Evolutionary conservation across 2,888 invertebrate species (phyloP), one percentile per base, ranked within the genome.

Genomic region (Cryptus viduatorius): DNA sequence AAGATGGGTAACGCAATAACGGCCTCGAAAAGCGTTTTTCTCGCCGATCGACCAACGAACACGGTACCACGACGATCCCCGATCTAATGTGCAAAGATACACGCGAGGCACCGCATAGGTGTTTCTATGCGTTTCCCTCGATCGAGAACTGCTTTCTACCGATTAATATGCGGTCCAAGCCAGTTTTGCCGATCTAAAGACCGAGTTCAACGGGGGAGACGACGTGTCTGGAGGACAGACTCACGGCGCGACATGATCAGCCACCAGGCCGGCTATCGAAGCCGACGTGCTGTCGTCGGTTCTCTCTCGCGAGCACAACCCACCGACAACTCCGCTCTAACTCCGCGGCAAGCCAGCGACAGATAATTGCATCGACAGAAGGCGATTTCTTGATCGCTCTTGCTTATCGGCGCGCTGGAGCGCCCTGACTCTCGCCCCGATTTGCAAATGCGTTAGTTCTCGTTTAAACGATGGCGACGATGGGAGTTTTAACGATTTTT

Each of bases 101-200:
- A 73, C 69, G 5, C 29, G 61, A 61, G 61, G 1, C 61, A 61
- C 31, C n/a, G 24, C 31, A n/a, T 61, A 14, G 61, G 61, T 29
- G 61, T 29, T 37, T 37, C 31, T 29, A 2, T 80, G 81, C 81
- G 85, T 80, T 84, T 64, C 56, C 79, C 68, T 83, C 81, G 86
- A 79, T 81, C 81, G 73, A 59, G 64, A 37, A 69, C 81, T 83
- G 87, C 90, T 91, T 90, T 91, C 91, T 88, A 91, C 69, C 89
- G 90, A 90, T 91, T 90, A 90, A 91, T 90, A 89, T 87, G 89
- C 89, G 87, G 85, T 84, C 77, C 86, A 78, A 37, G 84, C 83
- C 73, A 82, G 82, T 86, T 31, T 84, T 81, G 80, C 69, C 85
- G 89, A 86, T 88, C 90, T 84, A 89, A 67, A 64, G 64, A 76